Conservation (phyloP, 64 coral and sea anemone species). For the Acropora yongei region DNA sequence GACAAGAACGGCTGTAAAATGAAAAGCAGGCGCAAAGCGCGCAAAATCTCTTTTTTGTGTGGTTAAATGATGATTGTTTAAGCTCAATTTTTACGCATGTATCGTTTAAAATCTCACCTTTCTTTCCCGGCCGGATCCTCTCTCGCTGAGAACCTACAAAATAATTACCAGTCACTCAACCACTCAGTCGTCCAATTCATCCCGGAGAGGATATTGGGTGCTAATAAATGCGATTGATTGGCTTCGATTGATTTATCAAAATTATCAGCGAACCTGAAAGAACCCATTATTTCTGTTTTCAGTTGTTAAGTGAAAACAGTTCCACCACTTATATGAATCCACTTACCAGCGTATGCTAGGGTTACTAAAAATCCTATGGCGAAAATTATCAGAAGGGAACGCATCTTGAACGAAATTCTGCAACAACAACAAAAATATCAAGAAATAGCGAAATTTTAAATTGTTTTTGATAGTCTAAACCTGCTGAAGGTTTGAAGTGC, state of each 20-base stretch:
- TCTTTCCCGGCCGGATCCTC: background rate
- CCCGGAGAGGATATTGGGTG: background rate
- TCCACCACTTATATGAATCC: too few species aligned
- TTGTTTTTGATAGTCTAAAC: background rate
- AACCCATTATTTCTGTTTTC: too few species aligned
- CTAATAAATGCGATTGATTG: too few species aligned
- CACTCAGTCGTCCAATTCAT: background rate
- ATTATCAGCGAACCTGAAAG: too few species aligned
- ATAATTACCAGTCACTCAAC: background rate
- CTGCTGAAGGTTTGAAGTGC: too few species aligned
- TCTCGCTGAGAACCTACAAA: background rate
- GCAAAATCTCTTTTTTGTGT: too few species aligned
- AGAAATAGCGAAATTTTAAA: background rate
- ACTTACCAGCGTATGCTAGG: conserved; percentile 8
- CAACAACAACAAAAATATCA: background rate
- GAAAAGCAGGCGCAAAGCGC: too few species aligned
- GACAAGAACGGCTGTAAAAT: too few species aligned
- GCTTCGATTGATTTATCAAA: too few species aligned
- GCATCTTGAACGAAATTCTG: background rate
- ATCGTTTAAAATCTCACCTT: background rate
- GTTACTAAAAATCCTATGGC: background rate
- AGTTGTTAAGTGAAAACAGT: too few species aligned
- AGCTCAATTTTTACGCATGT: too few species aligned
- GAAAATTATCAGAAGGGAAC: background rate
- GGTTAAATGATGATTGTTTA: too few species aligned